phyloP scores from a whole-genome alignment of 2,888 invertebrate species.

The Thymelicus sylvestris region DNA sequence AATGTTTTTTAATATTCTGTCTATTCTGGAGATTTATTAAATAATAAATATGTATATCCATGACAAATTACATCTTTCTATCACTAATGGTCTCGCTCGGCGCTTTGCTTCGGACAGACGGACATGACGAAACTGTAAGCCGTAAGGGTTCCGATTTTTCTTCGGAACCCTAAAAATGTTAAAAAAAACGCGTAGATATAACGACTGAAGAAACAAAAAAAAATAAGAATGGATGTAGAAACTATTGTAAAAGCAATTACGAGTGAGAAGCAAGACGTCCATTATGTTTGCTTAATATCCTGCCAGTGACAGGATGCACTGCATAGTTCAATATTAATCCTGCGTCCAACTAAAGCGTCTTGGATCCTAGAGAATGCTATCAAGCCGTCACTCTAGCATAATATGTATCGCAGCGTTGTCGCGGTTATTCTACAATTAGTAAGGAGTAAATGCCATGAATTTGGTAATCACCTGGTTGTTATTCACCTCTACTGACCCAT shows the following conservation, averaged over 20 bases:
- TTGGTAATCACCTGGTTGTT: background rate
- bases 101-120: too few relatives aligned
- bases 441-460: background rate
- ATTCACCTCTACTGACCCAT: background rate
- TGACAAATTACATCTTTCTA: too few relatives aligned
- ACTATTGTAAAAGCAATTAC: background rate
- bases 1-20: too few relatives aligned
- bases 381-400: conserved; percentile 3
- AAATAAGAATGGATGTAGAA: too few relatives aligned
- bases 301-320: conserved; percentile 12
- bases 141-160: too few relatives aligned
- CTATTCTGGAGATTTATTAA: too few relatives aligned
- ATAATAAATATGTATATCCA: too few relatives aligned
- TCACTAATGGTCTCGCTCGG: too few relatives aligned
- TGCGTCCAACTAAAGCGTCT: conserved; percentile 3
- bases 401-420: background rate
- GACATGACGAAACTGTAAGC: too few relatives aligned
- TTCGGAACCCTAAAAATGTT: too few relatives aligned
- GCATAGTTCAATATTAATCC: conserved; percentile 21
- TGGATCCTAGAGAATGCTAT: conserved; percentile 8
- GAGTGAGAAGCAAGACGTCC: background rate
- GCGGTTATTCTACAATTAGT: background rate
- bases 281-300: conserved; percentile 14
- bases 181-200: too few relatives aligned
- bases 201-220: too few relatives aligned